Base-by-base conservation (phyloP, 2,888 invertebrate genomes). In the Microchrysa polita region DNA sequence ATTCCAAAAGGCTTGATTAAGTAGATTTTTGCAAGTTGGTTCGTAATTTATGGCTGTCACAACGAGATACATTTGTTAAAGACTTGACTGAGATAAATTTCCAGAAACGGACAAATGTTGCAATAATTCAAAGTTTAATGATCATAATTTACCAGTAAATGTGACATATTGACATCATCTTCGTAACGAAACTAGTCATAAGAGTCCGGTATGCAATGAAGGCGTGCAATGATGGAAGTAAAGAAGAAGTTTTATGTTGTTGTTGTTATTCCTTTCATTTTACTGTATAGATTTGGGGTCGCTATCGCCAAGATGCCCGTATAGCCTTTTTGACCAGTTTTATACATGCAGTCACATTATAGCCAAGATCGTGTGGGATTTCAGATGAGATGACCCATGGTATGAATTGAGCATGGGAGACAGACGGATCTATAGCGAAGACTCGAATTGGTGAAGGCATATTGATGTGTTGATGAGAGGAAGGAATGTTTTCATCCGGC, bases 81-180 rank as follows among this genome's bases (percentile, higher is more conserved):
- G 69, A 18, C 57, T 59, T 63, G 72, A 63, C 63, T 61, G 63
- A 34, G 72, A 73, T 73, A 73, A 73, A 73, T 73, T 60, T 63
- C 53, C 61, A 63, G 53, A 73, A 73, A 73, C 40, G 40, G 63
- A 73, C 60, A 73, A 73, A 72, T 72, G 72, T 61, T 60, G 72
- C 72, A 72, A 72, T 72, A 72, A 72, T 52, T 72, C 72, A 72
- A 72, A 59, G 60, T 60, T 72, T 72, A 72, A 72, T 72, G 72
- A 61, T 61, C 72, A 61, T 72, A 60, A 72, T 61, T 72, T 61
- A 72, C 61, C 60, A 72, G 72, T 59, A 61, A 72, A 72, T 72
- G 72, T 72, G 72, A 72, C 72, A 72, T 72, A 72, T 72, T 60
- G 72, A 72, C 72, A 72, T 72, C 60, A 60, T 72, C 59, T 72